These are phyloP conservation scores for Psittacus erithacus DNA, from an alignment of 2,113 vertebrate genomes.

Conservation along the genomic window DNA sequence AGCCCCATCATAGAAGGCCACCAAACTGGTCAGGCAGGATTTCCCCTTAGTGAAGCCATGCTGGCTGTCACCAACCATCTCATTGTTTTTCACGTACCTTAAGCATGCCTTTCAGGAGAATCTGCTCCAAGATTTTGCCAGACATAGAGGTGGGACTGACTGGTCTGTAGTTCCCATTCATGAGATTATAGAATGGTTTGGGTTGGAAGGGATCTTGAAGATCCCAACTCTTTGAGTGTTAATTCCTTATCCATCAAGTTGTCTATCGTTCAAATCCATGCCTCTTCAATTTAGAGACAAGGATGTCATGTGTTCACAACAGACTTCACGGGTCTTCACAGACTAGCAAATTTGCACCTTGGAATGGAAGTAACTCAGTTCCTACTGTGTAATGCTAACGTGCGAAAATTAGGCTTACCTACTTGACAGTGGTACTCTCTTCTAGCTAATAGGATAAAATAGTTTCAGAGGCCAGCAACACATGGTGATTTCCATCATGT, in stretches of 20 bases:
- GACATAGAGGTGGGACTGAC: too few species aligned
- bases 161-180: background rate
- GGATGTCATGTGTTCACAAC: background rate
- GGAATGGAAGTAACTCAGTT: slow-evolving; percentile 47
- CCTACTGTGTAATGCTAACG: background rate
- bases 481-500: slow-evolving; percentile 5
- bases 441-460: background rate
- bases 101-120: too few species aligned
- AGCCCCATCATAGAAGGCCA: too few species aligned
- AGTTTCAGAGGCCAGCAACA: slow-evolving; percentile 50
- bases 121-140: too few species aligned
- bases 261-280: background rate
- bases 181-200: background rate
- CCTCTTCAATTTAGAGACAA: background rate
- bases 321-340: background rate
- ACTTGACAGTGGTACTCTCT: slow-evolving; percentile 14
- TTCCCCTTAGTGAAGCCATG: too few species aligned
- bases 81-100: too few species aligned
- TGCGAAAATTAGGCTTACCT: background rate
- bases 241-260: background rate
- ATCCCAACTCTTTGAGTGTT: background rate
- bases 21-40: too few species aligned
- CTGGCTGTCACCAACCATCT: too few species aligned
- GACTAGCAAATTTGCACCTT: background rate
- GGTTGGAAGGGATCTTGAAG: background rate